Percentiles rank a stretch among this genome's conserved stretches.
phyloP scores from a whole-genome alignment of 2,888 invertebrate genomes.

The Ischnura elegans region DNA sequence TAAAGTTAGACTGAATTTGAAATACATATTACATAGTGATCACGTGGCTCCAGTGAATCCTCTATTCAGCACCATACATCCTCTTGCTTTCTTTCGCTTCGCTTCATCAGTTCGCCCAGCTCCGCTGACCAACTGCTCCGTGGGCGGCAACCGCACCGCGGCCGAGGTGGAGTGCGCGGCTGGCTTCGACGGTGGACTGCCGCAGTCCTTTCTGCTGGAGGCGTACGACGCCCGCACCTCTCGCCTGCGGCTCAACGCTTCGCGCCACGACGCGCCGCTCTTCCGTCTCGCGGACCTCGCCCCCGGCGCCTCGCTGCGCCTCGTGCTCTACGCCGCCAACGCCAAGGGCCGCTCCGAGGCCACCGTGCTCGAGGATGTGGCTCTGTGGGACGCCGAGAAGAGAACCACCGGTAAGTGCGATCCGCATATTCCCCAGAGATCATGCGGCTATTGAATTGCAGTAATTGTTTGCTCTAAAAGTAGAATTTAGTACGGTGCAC shows the following conservation, averaged over 20 bases:
- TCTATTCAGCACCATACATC: too few relatives aligned
- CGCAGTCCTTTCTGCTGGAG: constrained; percentile 91
- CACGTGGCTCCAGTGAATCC: too few relatives aligned
- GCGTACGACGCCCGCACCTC: constrained; percentile 89
- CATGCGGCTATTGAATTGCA: too few relatives aligned
- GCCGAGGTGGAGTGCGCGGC: constrained; percentile 89
- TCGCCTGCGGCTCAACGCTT: constrained; percentile 77
- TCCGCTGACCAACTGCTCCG: constrained; percentile 91
- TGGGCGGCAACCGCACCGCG: constrained; percentile 80
- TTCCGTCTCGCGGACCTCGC: constrained; percentile 73
- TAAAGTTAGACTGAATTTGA: too few relatives aligned
- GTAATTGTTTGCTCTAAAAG: too few relatives aligned
- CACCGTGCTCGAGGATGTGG: constrained; percentile 90
- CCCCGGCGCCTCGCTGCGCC: constrained; percentile 79
- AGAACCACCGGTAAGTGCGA: constrained; percentile 88
- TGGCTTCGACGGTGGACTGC: constrained; percentile 93
- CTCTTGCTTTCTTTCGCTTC: too few relatives aligned
- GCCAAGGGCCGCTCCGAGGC: constrained; percentile 92
- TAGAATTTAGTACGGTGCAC: too few relatives aligned
- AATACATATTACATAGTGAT: too few relatives aligned
- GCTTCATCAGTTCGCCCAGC: constrained; percentile 79
- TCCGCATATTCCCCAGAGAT: too few relatives aligned
- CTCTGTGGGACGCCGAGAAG: constrained; percentile 92
- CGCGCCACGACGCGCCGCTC: constrained; percentile 69
- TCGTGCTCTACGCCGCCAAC: constrained; percentile 91